Conservation (phyloP, 2,113 vertebrate genomes). For the Puma concolor region DNA sequence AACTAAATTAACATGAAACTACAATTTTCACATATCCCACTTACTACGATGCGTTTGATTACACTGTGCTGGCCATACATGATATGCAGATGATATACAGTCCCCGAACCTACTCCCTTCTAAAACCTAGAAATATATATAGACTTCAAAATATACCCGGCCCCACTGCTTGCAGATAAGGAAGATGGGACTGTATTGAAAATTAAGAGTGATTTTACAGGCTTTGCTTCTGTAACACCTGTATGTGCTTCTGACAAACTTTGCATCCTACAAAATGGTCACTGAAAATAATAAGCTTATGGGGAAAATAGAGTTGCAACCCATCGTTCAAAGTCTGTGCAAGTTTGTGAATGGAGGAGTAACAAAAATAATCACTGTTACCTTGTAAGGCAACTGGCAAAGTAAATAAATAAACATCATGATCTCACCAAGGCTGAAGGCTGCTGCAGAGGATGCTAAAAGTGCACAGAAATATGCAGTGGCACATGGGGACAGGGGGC, state of each 20-base stretch:
- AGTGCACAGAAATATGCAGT: neutral
- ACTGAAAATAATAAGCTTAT: neutral
- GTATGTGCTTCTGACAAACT: neutral
- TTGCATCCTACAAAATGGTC: neutral
- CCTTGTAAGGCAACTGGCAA: neutral
- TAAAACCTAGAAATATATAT: neutral
- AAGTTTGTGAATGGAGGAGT: neutral
- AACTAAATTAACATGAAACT: neutral
- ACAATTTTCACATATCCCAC: neutral
- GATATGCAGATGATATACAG: neutral
- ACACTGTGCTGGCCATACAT: neutral
- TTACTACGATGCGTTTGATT: neutral
- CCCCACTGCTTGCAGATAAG: neutral
- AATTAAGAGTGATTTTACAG: neutral
- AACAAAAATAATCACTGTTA: conserved; percentile 8
- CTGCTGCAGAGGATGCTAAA: neutral
- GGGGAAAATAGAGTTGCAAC: neutral
- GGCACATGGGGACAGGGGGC: neutral
- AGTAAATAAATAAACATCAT: neutral
- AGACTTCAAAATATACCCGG: neutral
- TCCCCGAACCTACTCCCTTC: neutral
- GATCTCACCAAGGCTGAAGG: neutral
- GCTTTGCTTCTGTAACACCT: neutral
- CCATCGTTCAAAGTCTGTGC: neutral
- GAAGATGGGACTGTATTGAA: neutral